Percentiles rank a stretch among this genome's conserved stretches.
Evolutionary conservation across 2,113 vertebrate species (phyloP).

Genomic region (Chiloscyllium plagiosum): DNA sequence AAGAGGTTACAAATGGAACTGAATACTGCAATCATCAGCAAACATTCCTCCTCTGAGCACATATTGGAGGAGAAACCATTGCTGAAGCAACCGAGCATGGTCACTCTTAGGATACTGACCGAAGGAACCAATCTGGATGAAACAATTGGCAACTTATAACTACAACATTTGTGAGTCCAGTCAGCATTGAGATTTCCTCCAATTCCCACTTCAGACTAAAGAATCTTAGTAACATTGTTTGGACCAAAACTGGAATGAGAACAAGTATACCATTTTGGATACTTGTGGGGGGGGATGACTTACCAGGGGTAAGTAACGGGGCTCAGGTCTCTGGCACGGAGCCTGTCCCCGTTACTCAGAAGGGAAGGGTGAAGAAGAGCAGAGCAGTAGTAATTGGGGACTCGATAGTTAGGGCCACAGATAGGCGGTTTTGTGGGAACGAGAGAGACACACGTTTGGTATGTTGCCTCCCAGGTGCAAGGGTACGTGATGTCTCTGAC

Average conservation of each 20-base stretch:
- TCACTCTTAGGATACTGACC: neutral
- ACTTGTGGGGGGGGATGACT: no score
- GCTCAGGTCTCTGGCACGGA: no score
- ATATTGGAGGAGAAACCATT: neutral
- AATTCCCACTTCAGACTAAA: neutral
- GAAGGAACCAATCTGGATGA: neutral
- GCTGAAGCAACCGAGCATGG: neutral
- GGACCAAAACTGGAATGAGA: neutral
- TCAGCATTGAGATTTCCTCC: neutral
- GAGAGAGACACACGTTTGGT: no score
- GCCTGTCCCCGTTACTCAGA: no score
- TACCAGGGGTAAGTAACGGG: no score
- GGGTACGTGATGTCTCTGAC: no score
- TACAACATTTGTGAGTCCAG: neutral
- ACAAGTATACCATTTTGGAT: no score
- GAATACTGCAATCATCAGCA: neutral
- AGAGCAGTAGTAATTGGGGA: no score
- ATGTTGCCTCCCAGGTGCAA: no score
- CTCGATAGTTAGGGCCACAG: no score
- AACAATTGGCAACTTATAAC: neutral
- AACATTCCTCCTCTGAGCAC: neutral
- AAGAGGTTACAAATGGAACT: neutral
- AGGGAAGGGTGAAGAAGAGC: no score
- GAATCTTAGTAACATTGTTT: neutral
- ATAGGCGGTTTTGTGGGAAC: no score